Percentiles rank a stretch among this genome's conserved stretches.
phyloP scores from a whole-genome alignment of 2,888 invertebrate genomes.

The Hymenopus coronatus region DNA sequence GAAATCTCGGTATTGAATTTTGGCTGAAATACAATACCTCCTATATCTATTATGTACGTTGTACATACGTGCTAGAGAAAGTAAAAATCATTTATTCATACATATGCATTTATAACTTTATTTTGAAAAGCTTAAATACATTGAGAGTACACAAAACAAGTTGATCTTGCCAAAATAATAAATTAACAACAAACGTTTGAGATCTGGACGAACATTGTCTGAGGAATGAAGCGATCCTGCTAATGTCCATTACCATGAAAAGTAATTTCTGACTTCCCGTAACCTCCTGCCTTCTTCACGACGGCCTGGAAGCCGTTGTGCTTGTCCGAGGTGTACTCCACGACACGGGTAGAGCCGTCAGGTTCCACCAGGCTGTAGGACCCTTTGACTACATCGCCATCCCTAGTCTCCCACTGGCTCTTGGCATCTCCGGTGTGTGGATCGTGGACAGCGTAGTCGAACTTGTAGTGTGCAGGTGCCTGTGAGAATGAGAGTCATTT shows the following conservation, averaged over 20 bases:
- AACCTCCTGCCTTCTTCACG: slow-evolving; percentile 36
- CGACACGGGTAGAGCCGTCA: slow-evolving; percentile 1
- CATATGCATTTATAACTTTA: too few relatives aligned
- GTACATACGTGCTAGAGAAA: too few relatives aligned
- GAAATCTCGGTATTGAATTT: too few relatives aligned
- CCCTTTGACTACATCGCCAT: slow-evolving; percentile 10
- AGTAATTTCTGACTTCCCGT: slow-evolving; percentile 30
- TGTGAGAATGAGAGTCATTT: background rate
- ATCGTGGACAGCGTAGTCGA: slow-evolving; percentile 12
- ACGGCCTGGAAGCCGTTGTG: slow-evolving; percentile 39
- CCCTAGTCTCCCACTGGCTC: slow-evolving; percentile 12
- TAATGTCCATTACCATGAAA: background rate
- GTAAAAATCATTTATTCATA: too few relatives aligned
- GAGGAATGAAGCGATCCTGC: too few relatives aligned
- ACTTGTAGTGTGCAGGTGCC: slow-evolving; percentile 3
- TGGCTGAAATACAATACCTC: too few relatives aligned
- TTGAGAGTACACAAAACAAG: too few relatives aligned
- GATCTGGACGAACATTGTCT: too few relatives aligned
- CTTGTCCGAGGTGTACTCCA: slow-evolving; percentile 38
- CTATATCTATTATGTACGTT: too few relatives aligned
- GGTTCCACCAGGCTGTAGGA: slow-evolving; percentile 19
- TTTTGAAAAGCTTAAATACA: too few relatives aligned
- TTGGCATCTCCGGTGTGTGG: slow-evolving; percentile 12
- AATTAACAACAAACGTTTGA: too few relatives aligned
- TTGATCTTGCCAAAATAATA: too few relatives aligned